Base-by-base conservation (phyloP, 2,113 vertebrate genomes). In the Mohoua ochrocephala region DNA sequence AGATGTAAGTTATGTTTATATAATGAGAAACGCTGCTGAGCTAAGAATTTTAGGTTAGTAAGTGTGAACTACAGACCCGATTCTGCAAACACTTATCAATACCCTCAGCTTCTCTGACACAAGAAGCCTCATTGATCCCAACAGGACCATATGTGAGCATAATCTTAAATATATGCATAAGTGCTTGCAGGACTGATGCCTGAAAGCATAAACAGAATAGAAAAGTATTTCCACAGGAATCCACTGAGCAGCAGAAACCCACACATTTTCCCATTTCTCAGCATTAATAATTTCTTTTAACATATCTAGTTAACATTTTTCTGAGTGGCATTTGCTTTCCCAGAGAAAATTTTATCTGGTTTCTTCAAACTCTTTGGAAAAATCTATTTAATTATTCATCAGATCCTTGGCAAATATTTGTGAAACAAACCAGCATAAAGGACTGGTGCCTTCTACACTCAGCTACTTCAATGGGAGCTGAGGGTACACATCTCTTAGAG, bases 21-120 rank as follows among this genome's bases (percentile, higher is more conserved):
- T 97, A 97, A 97, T 97, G 95, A 97, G 95, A 97, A 97, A 97
- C 63, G 93, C 95, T 97, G 96, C 95, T 96, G 96, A 97, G 95
- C 95, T 95, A 97, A 97, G 95, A 97, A 97, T 95, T 96, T 96
- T 97, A 92, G 91, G 95, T 94, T 97, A 85, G 94, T 95, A 97
- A 96, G 94, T 97, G 95, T 95, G 96, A 97, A 96, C 90, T 96
- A 95, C 89, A 97, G 86, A 88, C 84, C 78, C 11, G 50, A 94
- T 97, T 93, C 96, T 96, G 96, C 93, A 97, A 96, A 91, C 93
- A 96, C 94, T 96, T 96, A 96, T 91, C 96, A 96, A 96, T 93
- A 95, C 94, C 69, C 85, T 91, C 93, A 96, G 52, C 94, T 95
- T 92, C 54, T 85, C 95, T 92, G 89, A 96, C 93, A 89, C 83